Evolutionary conservation across 2,113 vertebrate genomes (phyloP).

Genomic region (Promerops cafer): DNA sequence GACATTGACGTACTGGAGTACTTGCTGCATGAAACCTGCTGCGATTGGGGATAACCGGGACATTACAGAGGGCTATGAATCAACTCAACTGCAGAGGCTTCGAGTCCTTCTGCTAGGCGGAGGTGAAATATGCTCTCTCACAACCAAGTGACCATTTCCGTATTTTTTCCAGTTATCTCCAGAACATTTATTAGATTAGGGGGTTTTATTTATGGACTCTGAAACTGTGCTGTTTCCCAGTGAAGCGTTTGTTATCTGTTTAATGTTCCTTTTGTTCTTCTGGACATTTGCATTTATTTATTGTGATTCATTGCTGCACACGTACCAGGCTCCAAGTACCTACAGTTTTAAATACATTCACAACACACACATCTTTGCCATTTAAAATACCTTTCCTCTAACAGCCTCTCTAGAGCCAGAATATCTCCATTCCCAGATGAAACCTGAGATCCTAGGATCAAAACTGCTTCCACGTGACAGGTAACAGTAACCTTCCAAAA

Average conservation of each 20-base stretch:
- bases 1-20: constrained; percentile 40
- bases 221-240: constrained; percentile 15
- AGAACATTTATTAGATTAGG: constrained; percentile 62
- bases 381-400: neutral
- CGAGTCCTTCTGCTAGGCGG: neutral
- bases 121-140: constrained; percentile 54
- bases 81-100: constrained; percentile 44
- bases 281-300: constrained; percentile 43
- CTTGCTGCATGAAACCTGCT: constrained; percentile 42
- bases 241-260: constrained; percentile 21
- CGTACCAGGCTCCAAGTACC: neutral
- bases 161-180: constrained; percentile 67
- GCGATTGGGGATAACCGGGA: constrained; percentile 30
- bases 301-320: constrained; percentile 23
- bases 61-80: constrained; percentile 53
- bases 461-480: neutral
- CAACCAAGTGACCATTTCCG: constrained; percentile 47
- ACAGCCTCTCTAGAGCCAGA: neutral
- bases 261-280: constrained; percentile 22
- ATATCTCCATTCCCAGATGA: neutral
- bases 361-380: neutral
- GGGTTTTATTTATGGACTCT: constrained; percentile 59
- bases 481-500: neutral
- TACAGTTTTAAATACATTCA: neutral
- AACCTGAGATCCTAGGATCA: neutral